These are phyloP conservation scores for Aphaenogaster rudis DNA, from an alignment of 1,140 invertebrate genomes.

Conservation along the genomic window DNA sequence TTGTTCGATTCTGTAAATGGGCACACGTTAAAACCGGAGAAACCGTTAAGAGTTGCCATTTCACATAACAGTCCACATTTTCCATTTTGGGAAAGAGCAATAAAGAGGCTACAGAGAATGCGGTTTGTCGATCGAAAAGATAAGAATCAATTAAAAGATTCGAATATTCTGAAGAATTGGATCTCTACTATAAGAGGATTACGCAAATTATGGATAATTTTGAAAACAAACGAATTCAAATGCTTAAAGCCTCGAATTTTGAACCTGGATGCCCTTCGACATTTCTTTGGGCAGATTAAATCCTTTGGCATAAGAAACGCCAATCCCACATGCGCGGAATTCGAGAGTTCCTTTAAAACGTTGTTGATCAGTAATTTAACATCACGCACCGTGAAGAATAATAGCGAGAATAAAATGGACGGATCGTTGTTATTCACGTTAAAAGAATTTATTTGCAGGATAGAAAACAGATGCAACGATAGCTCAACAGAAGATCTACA, in stretches of 20 bases:
- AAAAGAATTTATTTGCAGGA: background rate
- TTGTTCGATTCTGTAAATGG: conserved; percentile 60
- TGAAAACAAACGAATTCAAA: conserved; percentile 30
- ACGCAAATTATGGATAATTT: conserved; percentile 31
- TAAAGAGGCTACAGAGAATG: conserved; percentile 32
- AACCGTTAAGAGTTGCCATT: conserved; percentile 37
- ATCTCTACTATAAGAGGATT: conserved; percentile 41
- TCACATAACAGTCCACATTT: conserved; percentile 42
- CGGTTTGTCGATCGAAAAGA: conserved; percentile 11
- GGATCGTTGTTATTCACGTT: conserved; percentile 45
- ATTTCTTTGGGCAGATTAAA: conserved; percentile 40
- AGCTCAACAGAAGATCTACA: background rate
- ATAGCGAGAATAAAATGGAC: conserved; percentile 41
- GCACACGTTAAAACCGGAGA: conserved; percentile 48
- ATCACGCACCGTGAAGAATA: conserved; percentile 14
- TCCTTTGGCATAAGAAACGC: background rate
- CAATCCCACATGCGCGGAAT: conserved; percentile 46
- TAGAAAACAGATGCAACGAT: background rate
- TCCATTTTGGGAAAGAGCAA: conserved; percentile 28
- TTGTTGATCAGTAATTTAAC: conserved; percentile 33
- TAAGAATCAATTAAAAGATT: conserved; percentile 18
- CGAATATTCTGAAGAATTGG: conserved; percentile 35
- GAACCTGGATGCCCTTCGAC: conserved; percentile 27
- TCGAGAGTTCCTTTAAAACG: conserved; percentile 47
- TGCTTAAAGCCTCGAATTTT: conserved; percentile 33